Evolutionary conservation across 2,888 invertebrate genomes (phyloP).

Genomic region (Amblyjoppa fuscipennis): DNA sequence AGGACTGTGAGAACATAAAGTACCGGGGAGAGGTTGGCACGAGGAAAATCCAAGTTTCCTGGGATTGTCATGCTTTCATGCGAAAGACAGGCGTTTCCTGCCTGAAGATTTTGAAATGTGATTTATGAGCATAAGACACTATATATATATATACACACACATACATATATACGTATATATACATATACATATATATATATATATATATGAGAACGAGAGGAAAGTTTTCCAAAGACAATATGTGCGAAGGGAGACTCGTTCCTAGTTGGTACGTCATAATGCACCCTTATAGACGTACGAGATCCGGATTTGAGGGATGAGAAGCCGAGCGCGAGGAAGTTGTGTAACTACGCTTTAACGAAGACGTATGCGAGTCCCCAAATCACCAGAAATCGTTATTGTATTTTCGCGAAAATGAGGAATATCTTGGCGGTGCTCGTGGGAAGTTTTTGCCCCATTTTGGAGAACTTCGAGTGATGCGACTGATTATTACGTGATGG

Average conservation of each 20-base stretch:
- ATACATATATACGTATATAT: too few species aligned
- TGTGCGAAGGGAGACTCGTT: conserved; percentile 34
- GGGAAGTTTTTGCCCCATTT: background rate
- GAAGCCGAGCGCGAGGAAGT: background rate
- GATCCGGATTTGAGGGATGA: background rate
- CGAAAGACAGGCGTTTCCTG: conserved; percentile 67
- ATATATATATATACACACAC: too few species aligned
- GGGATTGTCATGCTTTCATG: conserved; percentile 56
- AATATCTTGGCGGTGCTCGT: conserved; percentile 27
- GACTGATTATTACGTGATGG: too few species aligned
- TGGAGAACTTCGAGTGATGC: too few species aligned
- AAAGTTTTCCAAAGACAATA: conserved; percentile 54
- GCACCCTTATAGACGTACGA: background rate
- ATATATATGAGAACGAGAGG: conserved; percentile 43
- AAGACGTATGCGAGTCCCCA: conserved; percentile 74
- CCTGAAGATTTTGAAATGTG: conserved; percentile 78
- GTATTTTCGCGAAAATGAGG: conserved; percentile 61
- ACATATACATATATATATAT: too few species aligned
- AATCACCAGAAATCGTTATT: conserved; percentile 68
- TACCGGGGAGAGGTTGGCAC: conserved; percentile 20
- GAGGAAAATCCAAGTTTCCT: conserved; percentile 46
- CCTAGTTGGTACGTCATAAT: background rate
- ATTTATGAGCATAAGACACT: conserved; percentile 76
- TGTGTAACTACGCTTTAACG: conserved; percentile 74
- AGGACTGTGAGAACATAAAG: conserved; percentile 52